These are phyloP conservation scores for Apteryx mantelli DNA, from an alignment of 2,113 vertebrate genomes.

Conservation along the genomic window DNA sequence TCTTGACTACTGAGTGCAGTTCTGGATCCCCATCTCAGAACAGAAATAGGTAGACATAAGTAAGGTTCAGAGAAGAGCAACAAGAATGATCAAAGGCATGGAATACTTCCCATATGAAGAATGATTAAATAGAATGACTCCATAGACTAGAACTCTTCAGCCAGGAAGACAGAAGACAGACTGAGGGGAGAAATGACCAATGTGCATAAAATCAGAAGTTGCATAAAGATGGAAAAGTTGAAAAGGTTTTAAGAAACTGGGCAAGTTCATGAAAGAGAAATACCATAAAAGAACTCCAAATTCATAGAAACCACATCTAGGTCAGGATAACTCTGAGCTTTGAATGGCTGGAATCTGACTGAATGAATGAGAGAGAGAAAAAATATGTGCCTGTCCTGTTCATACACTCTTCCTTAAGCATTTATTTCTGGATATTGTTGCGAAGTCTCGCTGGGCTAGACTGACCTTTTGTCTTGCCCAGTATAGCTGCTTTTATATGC, in stretches of 20 bases:
- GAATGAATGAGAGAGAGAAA: not conserved
- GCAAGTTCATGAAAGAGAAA: not conserved
- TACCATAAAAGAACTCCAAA: not conserved
- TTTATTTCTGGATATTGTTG: not conserved
- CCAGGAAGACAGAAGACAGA: not conserved
- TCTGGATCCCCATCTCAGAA: not conserved
- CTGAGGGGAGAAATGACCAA: not conserved
- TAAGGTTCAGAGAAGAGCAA: not conserved
- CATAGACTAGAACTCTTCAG: not conserved
- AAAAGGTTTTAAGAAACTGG: not conserved
- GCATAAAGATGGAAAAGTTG: not conserved
- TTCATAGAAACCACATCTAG: not conserved
- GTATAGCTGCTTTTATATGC: not conserved
- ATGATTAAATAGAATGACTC: not conserved
- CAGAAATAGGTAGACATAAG: not conserved
- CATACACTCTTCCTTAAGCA: not conserved
- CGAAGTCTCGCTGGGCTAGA: not conserved
- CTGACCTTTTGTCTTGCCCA: not conserved
- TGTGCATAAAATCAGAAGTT: not conserved
- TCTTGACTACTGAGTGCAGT: not conserved
- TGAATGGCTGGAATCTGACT: not conserved
- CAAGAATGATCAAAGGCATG: not conserved
- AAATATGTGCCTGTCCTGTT: not conserved
- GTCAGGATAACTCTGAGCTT: not conserved
- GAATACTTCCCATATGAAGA: not conserved